Evolutionary conservation across 2,113 vertebrate species (phyloP).

Genomic region (Oreocharis arfaki): DNA sequence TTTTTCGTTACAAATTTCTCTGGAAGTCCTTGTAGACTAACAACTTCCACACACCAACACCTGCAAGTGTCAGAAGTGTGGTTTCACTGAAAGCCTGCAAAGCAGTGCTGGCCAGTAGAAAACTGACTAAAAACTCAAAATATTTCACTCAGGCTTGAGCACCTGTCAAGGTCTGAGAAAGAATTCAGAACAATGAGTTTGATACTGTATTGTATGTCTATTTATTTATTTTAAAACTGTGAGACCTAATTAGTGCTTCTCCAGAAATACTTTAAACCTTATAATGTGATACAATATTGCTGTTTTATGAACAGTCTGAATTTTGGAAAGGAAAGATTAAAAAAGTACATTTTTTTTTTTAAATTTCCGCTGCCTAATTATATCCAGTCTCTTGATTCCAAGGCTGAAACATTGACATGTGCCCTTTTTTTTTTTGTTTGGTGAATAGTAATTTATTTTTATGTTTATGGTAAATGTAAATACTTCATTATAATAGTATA

Average conservation of each 20-base stretch:
- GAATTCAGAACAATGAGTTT: neutral
- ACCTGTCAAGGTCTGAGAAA: neutral
- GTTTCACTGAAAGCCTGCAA: neutral
- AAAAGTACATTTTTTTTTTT: neutral
- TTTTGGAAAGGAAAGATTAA: neutral
- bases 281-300: neutral
- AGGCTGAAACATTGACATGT: neutral
- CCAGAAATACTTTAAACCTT: neutral
- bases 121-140: neutral
- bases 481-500: neutral
- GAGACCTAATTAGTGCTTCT: neutral
- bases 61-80: neutral
- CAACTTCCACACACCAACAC: neutral
- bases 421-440: neutral
- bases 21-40: neutral
- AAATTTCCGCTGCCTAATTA: neutral
- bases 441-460: neutral
- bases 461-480: neutral
- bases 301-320: neutral
- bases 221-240: neutral
- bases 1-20: neutral
- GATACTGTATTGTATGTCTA: neutral
- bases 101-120: neutral
- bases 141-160: neutral
- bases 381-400: neutral